Conservation (phyloP, 2,888 invertebrate species). For the Ectropis crepuscularia region DNA sequence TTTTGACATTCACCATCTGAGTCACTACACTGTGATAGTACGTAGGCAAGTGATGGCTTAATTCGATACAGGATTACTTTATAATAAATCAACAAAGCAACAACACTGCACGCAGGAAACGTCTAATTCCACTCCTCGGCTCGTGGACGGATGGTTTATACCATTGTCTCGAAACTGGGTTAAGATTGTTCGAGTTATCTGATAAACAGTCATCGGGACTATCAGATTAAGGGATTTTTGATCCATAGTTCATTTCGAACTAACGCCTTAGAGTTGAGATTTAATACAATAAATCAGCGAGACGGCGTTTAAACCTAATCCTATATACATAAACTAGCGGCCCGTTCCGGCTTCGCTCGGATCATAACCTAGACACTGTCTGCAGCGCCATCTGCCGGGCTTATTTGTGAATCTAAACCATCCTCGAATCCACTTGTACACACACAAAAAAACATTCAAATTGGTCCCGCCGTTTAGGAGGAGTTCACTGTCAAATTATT, state of each 20-base stretch:
- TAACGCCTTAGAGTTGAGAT: no score
- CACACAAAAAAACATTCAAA: no score
- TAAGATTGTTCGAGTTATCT: constrained; percentile 8
- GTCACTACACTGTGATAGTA: constrained; percentile 15
- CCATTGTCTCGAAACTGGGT: constrained; percentile 18
- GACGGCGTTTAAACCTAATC: no score
- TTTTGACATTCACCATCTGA: neutral
- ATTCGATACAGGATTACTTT: constrained; percentile 42
- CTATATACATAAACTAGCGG: no score
- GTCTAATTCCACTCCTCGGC: constrained; percentile 24
- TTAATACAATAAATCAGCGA: no score
- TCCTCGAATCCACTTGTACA: no score
- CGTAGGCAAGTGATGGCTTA: constrained; percentile 43
- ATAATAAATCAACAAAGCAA: constrained; percentile 40
- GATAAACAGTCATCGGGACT: neutral
- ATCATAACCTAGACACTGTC: no score
- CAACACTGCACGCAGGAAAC: constrained; percentile 39
- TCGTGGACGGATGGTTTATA: constrained; percentile 27
- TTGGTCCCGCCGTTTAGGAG: no score
- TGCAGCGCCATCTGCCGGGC: no score
- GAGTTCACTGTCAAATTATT: no score
- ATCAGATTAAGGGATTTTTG: neutral
- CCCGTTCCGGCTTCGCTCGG: no score
- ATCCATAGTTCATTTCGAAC: neutral
- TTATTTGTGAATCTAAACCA: no score